Evolutionary conservation across 1,140 invertebrate species (phyloP).

Genomic region (Metopolophium dirhodum): DNA sequence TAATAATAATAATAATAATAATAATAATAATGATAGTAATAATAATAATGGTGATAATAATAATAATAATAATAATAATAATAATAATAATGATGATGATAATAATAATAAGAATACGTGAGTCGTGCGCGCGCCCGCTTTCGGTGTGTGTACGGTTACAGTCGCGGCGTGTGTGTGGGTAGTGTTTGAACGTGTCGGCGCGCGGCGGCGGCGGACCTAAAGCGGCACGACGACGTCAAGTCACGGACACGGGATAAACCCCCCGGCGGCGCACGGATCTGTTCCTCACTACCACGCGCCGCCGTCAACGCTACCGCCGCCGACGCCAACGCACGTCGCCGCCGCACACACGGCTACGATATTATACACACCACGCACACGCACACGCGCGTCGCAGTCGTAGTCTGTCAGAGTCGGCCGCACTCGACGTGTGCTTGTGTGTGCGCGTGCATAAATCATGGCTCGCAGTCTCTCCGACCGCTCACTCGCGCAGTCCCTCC

Average conservation of each 20-base stretch:
- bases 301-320: neutral
- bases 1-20: conserved; percentile 16
- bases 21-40: neutral
- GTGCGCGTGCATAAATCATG: conserved; percentile 53
- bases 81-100: neutral
- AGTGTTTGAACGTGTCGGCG: conserved; percentile 33
- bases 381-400: neutral
- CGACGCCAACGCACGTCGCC: conserved; percentile 46
- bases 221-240: conserved; percentile 51
- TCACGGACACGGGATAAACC: conserved; percentile 54
- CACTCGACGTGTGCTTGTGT: conserved; percentile 15
- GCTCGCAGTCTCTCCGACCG: neutral
- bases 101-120: neutral
- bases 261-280: conserved; percentile 20
- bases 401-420: conserved; percentile 24
- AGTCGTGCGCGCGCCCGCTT: neutral
- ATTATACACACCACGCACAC: neutral
- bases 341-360: neutral
- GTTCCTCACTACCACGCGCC: neutral
- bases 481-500: neutral
- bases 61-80: conserved; percentile 10
- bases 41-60: neutral
- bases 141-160: neutral
- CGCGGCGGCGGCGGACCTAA: neutral
- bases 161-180: conserved; percentile 25